Evolutionary conservation across 2,888 invertebrate genomes (phyloP).

Genomic region (Macrosiphum euphorbiae): DNA sequence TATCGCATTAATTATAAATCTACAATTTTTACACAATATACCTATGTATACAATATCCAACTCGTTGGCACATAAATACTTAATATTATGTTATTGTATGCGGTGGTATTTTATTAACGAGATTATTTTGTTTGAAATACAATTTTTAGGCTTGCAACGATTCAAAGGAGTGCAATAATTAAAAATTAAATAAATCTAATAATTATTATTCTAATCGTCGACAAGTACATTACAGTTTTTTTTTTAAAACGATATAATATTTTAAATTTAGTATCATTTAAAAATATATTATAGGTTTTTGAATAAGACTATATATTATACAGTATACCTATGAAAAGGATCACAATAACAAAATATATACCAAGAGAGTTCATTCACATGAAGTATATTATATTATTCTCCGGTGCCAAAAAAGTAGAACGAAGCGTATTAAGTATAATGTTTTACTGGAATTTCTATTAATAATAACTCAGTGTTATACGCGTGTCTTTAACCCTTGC

Average conservation of each 20-base stretch:
- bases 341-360: neutral
- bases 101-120: neutral
- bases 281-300: neutral
- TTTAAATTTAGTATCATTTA: neutral
- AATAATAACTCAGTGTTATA: constrained; percentile 28
- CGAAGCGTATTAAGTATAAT: neutral
- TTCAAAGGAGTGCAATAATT: neutral
- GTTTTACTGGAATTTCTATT: constrained; percentile 48
- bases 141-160: neutral
- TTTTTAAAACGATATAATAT: neutral
- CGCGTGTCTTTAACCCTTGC: neutral
- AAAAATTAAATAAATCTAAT: too few species aligned
- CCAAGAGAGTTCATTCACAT: neutral
- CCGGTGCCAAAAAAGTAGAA: constrained; percentile 34
- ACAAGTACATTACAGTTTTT: too few species aligned
- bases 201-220: too few species aligned
- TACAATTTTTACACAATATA: neutral
- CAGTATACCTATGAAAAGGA: neutral
- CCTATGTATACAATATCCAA: neutral
- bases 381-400: neutral
- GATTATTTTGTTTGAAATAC: neutral
- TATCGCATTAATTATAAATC: neutral
- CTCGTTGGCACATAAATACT: neutral
- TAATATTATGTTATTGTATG: neutral
- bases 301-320: neutral